Percentiles rank a stretch among this genome's conserved stretches.
Evolutionary conservation across 1,140 invertebrate species (phyloP).

Genomic region (Drosophila miranda): DNA sequence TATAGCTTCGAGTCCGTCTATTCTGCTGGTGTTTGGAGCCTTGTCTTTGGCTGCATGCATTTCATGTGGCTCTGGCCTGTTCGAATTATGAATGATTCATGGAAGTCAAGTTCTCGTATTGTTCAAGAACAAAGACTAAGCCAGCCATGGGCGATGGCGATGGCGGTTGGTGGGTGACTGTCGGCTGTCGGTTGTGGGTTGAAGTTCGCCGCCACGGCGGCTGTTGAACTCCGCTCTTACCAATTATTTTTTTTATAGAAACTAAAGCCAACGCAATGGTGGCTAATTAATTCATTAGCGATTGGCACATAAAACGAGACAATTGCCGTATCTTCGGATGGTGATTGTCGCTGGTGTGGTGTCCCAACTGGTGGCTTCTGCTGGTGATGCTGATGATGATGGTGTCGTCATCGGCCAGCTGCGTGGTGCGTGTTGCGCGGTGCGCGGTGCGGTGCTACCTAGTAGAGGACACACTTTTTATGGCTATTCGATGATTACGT

Average conservation of each 20-base stretch:
- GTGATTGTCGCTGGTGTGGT: slow-evolving; percentile 5
- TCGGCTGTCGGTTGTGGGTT: slow-evolving; percentile 40
- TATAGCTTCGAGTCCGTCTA: slow-evolving; percentile 17
- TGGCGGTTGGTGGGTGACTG: not conserved
- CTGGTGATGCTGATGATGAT: slow-evolving; percentile 10
- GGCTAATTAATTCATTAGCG: slow-evolving; percentile 69
- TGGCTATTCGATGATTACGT: slow-evolving; percentile 65
- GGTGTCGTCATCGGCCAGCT: slow-evolving; percentile 36
- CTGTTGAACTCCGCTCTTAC: slow-evolving; percentile 47
- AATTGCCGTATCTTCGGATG: slow-evolving; percentile 37
- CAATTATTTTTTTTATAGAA: slow-evolving; percentile 17
- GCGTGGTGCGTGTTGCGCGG: not conserved
- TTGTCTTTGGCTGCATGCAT: slow-evolving; percentile 33
- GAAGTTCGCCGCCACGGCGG: slow-evolving; percentile 54
- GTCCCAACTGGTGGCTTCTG: slow-evolving; percentile 18
- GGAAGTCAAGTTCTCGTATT: slow-evolving; percentile 29
- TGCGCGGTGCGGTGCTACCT: slow-evolving; percentile 15
- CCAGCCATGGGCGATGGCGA: slow-evolving; percentile 24
- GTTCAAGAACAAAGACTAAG: slow-evolving; percentile 13
- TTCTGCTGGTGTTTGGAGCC: slow-evolving; percentile 19
- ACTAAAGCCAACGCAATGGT: slow-evolving; percentile 38
- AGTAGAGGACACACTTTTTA: slow-evolving; percentile 72
- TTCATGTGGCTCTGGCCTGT: slow-evolving; percentile 39
- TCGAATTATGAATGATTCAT: slow-evolving; percentile 43
- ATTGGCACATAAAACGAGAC: slow-evolving; percentile 45